Percentiles rank a stretch among this genome's conserved stretches.
phyloP scores from a whole-genome alignment of 2,888 invertebrate species.

The Bombylius discolor region DNA sequence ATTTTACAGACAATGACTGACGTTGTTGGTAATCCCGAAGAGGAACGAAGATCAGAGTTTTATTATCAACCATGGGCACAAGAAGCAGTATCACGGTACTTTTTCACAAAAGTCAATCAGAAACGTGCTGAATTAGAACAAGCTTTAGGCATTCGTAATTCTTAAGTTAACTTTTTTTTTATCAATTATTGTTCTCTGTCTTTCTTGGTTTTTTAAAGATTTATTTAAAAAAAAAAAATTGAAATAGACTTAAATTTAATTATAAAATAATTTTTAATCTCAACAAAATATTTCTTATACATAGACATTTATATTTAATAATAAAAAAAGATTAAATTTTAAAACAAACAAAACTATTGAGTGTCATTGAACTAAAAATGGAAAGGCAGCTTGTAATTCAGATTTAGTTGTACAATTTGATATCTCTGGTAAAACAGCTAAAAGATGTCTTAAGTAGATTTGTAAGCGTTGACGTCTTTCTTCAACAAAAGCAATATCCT shows the following conservation, averaged over 20 bases:
- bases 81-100: slow-evolving; percentile 92
- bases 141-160: slow-evolving; percentile 63
- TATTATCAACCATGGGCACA: slow-evolving; percentile 91
- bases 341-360: too few relatives aligned
- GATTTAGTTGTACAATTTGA: slow-evolving; percentile 62
- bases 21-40: slow-evolving; percentile 86
- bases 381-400: slow-evolving; percentile 64
- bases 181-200: too few relatives aligned
- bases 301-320: too few relatives aligned
- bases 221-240: too few relatives aligned
- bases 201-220: too few relatives aligned
- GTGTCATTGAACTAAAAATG: slow-evolving; percentile 50
- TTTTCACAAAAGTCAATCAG: slow-evolving; percentile 91
- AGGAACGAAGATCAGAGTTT: slow-evolving; percentile 89
- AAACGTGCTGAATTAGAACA: slow-evolving; percentile 90
- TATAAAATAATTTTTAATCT: too few relatives aligned
- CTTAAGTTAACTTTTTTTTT: slow-evolving; percentile 16
- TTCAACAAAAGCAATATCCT: slow-evolving; percentile 78
- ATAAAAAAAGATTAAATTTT: too few relatives aligned
- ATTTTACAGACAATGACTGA: slow-evolving; percentile 69
- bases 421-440: slow-evolving; percentile 68
- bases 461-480: slow-evolving; percentile 73
- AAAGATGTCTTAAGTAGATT: slow-evolving; percentile 70
- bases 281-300: too few relatives aligned
- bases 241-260: too few relatives aligned